Conservation (phyloP, 2,888 invertebrate genomes). For the Molanna angustata region DNA sequence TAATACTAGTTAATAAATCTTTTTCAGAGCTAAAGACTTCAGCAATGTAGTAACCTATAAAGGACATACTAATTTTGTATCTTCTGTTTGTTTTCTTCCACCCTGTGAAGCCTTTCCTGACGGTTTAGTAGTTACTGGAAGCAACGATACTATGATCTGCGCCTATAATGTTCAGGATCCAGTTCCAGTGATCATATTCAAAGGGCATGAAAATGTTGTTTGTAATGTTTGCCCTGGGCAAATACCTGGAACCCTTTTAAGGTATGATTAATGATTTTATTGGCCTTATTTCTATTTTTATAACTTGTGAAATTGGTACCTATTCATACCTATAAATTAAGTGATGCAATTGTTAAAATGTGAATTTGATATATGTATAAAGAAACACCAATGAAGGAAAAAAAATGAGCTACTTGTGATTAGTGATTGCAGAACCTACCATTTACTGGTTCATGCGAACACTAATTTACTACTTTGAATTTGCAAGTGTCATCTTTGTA, state of each 20-base stretch:
- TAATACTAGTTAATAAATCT: slow-evolving; percentile 39
- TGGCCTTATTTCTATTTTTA: neutral
- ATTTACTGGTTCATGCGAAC: no score
- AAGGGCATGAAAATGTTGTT: slow-evolving; percentile 77
- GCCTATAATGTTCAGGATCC: slow-evolving; percentile 72
- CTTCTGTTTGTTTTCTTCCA: slow-evolving; percentile 73
- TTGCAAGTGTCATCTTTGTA: no score
- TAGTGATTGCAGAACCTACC: no score
- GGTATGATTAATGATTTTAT: slow-evolving; percentile 37
- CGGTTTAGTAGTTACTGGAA: slow-evolving; percentile 82
- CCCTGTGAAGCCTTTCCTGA: slow-evolving; percentile 67
- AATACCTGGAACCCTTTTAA: slow-evolving; percentile 45
- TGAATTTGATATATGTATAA: no score
- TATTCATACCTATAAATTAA: no score
- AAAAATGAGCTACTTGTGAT: no score
- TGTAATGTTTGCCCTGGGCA: slow-evolving; percentile 50
- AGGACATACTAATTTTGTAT: slow-evolving; percentile 85
- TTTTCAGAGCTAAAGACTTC: slow-evolving; percentile 59
- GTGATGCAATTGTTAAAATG: no score
- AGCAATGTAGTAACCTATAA: slow-evolving; percentile 64
- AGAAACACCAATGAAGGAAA: no score
- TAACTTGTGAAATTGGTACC: no score
- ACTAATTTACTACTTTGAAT: no score
- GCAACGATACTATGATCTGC: slow-evolving; percentile 82
- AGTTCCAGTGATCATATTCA: slow-evolving; percentile 64